Percentiles rank a stretch among this genome's conserved stretches.
These are phyloP conservation scores for Lates japonicus DNA, from an alignment of 2,797 vertebrate species.

Conservation along the genomic window DNA sequence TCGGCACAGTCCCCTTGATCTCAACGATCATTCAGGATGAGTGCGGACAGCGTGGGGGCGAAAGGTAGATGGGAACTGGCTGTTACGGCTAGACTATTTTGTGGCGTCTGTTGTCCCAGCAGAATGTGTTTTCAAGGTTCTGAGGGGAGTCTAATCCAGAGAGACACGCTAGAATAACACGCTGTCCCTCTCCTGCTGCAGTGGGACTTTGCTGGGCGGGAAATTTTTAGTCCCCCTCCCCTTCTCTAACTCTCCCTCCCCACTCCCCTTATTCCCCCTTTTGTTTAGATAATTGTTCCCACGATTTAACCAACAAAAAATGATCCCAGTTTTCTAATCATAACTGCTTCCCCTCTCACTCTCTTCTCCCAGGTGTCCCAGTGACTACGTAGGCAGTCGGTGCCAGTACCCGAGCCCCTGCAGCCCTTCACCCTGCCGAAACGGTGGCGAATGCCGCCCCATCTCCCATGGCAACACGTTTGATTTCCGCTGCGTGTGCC, in stretches of 20 bases:
- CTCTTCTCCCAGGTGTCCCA: constrained; percentile 86
- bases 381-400: constrained; percentile 87
- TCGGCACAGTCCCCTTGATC: constrained; percentile 78
- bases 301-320: constrained; percentile 31
- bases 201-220: constrained; percentile 65
- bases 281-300: constrained; percentile 61
- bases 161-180: constrained; percentile 83
- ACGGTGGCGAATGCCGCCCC: constrained; percentile 89
- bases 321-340: constrained; percentile 37
- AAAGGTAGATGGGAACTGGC: constrained; percentile 82
- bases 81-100: constrained; percentile 59
- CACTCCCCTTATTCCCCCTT: constrained; percentile 10
- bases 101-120: constrained; percentile 71
- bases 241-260: background rate
- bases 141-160: constrained; percentile 79
- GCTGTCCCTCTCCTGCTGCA: constrained; percentile 43
- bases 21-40: constrained; percentile 71
- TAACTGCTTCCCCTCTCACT: constrained; percentile 14
- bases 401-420: constrained; percentile 94
- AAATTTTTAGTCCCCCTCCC: constrained; percentile 53
- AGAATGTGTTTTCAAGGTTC: constrained; percentile 83
- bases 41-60: constrained; percentile 74
- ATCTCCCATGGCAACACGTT: constrained; percentile 83
- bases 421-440: constrained; percentile 92
- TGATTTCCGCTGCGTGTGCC: constrained; percentile 91